Base-by-base conservation (phyloP, 2,113 vertebrate genomes). In the Oncorhynchus mykiss region DNA sequence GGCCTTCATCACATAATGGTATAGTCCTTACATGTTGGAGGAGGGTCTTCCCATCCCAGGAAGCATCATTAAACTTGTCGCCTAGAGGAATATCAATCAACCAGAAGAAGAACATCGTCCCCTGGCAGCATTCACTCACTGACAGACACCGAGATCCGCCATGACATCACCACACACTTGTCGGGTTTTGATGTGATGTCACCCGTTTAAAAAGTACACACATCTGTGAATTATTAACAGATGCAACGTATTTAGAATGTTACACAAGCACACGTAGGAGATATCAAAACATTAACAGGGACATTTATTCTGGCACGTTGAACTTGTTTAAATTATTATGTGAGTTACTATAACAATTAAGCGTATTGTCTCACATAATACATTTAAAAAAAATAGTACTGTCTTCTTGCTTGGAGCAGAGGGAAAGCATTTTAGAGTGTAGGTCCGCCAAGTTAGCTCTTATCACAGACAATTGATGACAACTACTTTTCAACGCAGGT, bases 401-500 rank as follows among this genome's bases (percentile, higher is more conserved):
- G 59, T n/a, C 59, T 14, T 60, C 4, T 22, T 6, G 59, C n/a
- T 20, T 6, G 59, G 14, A 22, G 16, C 59, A 60, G 18, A n/a
- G 18, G 20, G n/a, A 22, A 74, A n/a, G 22, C 22, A 18, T 74
- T 34, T 24, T 7, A 45, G 39, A 45, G 18, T 20, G 11, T 70
- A 70, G 59, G n/a, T 5, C 16, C 3, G 4, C 12, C 11, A 13
- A 83, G 81, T 89, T 85, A 84, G 74, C 54, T 78, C 76, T 84
- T 79, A 85, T 86, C 76, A 72, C 74, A 85, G 82, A 88, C 87
- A 90, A 90, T 90, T 89, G 88, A 87, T 64, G 76, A 74, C 84
- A 88, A 90, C 84, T 22, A 75, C 88, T 90, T 90, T 87, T 87
- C 81, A 89, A 86, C 84, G 72, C 77, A 79, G 88, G 83, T 90